Conservation (phyloP, 1,140 invertebrate species). For the Lysiphlebus fabarum region DNA sequence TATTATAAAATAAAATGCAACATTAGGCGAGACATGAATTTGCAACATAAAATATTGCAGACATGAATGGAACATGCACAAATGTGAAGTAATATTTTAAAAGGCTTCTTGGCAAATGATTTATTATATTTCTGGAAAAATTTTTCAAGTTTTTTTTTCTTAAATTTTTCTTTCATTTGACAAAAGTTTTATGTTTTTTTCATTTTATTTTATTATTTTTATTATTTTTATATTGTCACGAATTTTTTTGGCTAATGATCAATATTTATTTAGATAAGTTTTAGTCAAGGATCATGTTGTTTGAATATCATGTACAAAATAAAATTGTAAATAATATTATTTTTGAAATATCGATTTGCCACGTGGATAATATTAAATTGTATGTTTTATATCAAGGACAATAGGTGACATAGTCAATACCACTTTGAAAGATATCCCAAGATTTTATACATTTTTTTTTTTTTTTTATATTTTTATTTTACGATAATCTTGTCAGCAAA, state of each 20-base stretch:
- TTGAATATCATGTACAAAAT: constrained; percentile 18
- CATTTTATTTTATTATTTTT: too few species aligned
- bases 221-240: constrained; percentile 15
- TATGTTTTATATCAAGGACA: too few species aligned
- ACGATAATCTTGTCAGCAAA: too few species aligned
- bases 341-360: too few species aligned
- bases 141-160: constrained; percentile 6
- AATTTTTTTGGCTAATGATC: constrained; percentile 16
- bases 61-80: background rate
- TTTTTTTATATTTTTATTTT: too few species aligned
- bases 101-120: constrained; percentile 21
- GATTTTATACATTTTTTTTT: too few species aligned
- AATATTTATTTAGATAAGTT: constrained; percentile 23
- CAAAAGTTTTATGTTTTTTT: background rate
- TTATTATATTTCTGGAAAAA: constrained; percentile 22
- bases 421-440: too few species aligned
- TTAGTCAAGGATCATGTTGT: constrained; percentile 16
- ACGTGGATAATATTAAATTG: too few species aligned
- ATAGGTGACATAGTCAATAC: too few species aligned
- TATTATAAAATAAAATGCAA: too few species aligned
- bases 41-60: background rate
- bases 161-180: background rate
- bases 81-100: constrained; percentile 16
- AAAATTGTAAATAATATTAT: background rate
- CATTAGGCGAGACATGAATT: constrained; percentile 1